Evolutionary conservation across 2,113 vertebrate species (phyloP).

Genomic region (Oreochromis aureus): DNA sequence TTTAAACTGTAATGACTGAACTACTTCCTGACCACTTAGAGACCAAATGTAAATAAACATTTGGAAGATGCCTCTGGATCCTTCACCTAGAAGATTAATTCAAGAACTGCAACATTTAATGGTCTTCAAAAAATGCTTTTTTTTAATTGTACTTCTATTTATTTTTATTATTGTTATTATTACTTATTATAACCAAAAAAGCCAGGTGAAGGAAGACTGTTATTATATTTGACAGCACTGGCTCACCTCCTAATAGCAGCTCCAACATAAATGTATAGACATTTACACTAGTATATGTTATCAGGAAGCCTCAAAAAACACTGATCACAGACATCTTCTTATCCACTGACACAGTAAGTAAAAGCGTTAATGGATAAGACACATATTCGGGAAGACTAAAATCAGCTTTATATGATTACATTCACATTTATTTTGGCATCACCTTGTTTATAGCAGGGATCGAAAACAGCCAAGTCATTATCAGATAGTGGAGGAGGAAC

Average conservation of each 20-base stretch:
- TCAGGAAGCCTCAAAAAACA: neutral
- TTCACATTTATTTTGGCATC: neutral
- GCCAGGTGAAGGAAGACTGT: neutral
- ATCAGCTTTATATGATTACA: neutral
- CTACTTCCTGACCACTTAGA: neutral
- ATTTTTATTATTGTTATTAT: neutral
- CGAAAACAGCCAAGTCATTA: conserved; percentile 83
- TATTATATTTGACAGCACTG: neutral
- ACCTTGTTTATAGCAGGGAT: conserved; percentile 86
- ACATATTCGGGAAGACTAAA: neutral
- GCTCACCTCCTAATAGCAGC: neutral
- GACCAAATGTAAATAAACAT: neutral
- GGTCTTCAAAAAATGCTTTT: neutral
- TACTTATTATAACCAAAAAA: neutral
- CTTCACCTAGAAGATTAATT: neutral
- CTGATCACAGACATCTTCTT: neutral
- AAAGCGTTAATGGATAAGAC: neutral
- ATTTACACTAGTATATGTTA: neutral
- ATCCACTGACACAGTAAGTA: neutral
- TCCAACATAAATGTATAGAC: neutral
- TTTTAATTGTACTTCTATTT: neutral
- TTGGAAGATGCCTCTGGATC: neutral
- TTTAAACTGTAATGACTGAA: neutral
- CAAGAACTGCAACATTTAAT: neutral
- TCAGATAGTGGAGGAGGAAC: conserved; percentile 70